Evolutionary conservation across 2,888 invertebrate species (phyloP).

Genomic region (Drosophila quinaria): DNA sequence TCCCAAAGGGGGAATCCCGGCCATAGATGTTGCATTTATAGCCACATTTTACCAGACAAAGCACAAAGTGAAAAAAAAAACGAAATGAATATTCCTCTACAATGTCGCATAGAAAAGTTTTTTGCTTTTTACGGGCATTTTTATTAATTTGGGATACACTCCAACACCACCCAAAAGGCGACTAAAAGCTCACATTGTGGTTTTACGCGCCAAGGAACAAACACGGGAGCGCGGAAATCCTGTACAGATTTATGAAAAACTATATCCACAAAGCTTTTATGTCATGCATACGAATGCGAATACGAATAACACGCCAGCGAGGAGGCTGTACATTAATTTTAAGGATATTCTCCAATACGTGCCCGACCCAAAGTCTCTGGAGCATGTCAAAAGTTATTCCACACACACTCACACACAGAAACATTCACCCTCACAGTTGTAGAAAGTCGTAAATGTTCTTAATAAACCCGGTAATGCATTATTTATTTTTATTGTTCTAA

Average conservation of each 20-base stretch:
- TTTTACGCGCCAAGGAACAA: slow-evolving; percentile 34
- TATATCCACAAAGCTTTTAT: slow-evolving; percentile 28
- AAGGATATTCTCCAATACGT: slow-evolving; percentile 28
- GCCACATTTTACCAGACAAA: slow-evolving; percentile 62
- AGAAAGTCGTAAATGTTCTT: slow-evolving; percentile 36
- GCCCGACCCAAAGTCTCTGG: slow-evolving; percentile 17
- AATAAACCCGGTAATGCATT: slow-evolving; percentile 34
- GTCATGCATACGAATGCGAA: slow-evolving; percentile 1
- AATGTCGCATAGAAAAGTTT: slow-evolving; percentile 24
- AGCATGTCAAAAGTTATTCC: slow-evolving; percentile 33
- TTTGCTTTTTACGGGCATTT: slow-evolving; percentile 44
- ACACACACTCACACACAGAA: neutral
- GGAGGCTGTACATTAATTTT: slow-evolving; percentile 42
- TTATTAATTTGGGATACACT: slow-evolving; percentile 60
- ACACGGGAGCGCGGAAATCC: slow-evolving; percentile 41
- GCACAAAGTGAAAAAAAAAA: neutral
- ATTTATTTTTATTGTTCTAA: slow-evolving; percentile 27
- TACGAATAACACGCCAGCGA: neutral
- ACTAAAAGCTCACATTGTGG: slow-evolving; percentile 60
- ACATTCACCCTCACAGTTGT: slow-evolving; percentile 3
- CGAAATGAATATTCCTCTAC: neutral
- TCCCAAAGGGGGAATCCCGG: slow-evolving; percentile 22
- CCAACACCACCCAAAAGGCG: neutral
- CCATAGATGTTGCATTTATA: slow-evolving; percentile 60
- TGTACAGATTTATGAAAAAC: slow-evolving; percentile 49